Evolutionary conservation across 2,888 invertebrate species (phyloP).

Genomic region (Caenorhabditis angaria): DNA sequence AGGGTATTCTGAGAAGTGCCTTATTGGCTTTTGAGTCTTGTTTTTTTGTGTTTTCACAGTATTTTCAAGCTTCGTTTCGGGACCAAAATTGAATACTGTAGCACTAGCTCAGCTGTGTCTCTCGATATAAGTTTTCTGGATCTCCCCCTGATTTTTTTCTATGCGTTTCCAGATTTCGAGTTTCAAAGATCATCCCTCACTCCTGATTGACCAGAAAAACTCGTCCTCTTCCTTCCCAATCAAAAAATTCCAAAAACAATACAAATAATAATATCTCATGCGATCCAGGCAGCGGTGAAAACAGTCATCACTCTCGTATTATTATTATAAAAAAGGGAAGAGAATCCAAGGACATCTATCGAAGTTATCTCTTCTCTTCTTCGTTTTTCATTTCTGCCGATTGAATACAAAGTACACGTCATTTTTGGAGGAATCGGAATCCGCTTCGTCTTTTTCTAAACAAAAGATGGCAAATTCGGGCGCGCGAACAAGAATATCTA

Average conservation of each 20-base stretch:
- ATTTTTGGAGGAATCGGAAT: neutral
- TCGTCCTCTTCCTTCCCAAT: neutral
- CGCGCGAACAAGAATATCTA: neutral
- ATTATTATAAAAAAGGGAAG: too few relatives aligned
- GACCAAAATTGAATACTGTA: too few relatives aligned
- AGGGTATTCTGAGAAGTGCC: too few relatives aligned
- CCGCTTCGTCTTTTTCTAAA: neutral
- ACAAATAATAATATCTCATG: too few relatives aligned
- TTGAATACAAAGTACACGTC: neutral
- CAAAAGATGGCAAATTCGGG: neutral
- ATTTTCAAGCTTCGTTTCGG: too few relatives aligned
- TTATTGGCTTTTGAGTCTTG: too few relatives aligned
- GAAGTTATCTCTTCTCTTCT: neutral
- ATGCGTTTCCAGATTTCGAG: neutral
- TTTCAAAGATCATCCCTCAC: neutral
- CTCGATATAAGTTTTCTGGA: too few relatives aligned
- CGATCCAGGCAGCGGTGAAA: neutral
- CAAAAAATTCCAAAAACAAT: too few relatives aligned
- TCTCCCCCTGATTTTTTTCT: too few relatives aligned
- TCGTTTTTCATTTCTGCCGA: neutral
- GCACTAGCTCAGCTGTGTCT: too few relatives aligned
- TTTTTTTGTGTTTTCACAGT: too few relatives aligned
- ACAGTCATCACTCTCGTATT: constrained; percentile 1
- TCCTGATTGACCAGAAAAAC: neutral
- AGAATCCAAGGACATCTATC: constrained; percentile 1